Conservation (phyloP, 1,140 invertebrate genomes). For the Gryon sp. region DNA sequence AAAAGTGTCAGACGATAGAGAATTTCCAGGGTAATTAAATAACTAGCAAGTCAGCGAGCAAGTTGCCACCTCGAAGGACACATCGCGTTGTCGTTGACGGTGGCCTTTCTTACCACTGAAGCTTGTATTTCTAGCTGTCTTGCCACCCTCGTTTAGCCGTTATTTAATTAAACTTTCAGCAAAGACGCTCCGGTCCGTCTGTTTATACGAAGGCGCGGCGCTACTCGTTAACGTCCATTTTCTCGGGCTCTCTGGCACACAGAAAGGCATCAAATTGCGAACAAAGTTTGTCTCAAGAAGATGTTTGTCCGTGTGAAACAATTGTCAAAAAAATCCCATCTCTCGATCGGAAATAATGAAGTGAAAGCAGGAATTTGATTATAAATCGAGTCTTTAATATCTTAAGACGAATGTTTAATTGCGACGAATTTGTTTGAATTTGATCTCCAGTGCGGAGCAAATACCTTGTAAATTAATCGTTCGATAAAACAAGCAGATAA, state of each 20-base stretch:
- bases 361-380: constrained; percentile 40
- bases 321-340: not conserved
- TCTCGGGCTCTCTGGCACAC: constrained; percentile 42
- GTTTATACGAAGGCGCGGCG: constrained; percentile 63
- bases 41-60: constrained; percentile 66
- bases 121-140: constrained; percentile 65
- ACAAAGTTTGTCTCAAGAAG: constrained; percentile 9
- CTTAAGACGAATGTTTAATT: constrained; percentile 20
- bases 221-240: constrained; percentile 64
- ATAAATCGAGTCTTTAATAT: constrained; percentile 7
- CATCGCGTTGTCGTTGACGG: constrained; percentile 32
- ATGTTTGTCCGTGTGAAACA: constrained; percentile 3
- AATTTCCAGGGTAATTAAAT: constrained; percentile 68
- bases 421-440: constrained; percentile 27
- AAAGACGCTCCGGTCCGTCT: constrained; percentile 54
- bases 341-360: constrained; percentile 5
- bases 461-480: constrained; percentile 3
- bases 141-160: constrained; percentile 62
- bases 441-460: constrained; percentile 9
- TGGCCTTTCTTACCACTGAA: constrained; percentile 61
- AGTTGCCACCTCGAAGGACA: constrained; percentile 63
- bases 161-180: constrained; percentile 68
- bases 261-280: constrained; percentile 28
- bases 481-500: too few species aligned
- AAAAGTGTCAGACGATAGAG: constrained; percentile 59